Percentiles rank a stretch among this genome's conserved stretches.
Evolutionary conservation across 2,113 vertebrate species (phyloP).

Genomic region (Murina feae): DNA sequence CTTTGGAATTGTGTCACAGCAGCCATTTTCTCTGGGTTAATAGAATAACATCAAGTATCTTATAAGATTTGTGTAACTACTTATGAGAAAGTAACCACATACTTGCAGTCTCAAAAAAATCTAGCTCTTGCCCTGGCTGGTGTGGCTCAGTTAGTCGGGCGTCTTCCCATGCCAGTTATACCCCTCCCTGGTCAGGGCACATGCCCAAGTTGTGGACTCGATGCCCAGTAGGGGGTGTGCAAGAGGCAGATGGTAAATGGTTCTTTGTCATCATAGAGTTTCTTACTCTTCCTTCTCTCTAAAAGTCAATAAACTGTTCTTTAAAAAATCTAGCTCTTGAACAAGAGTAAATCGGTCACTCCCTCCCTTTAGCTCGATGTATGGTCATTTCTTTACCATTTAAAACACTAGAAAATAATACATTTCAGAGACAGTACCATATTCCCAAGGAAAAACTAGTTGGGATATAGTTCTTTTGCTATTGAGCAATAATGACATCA

Average conservation of each 20-base stretch:
- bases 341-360: neutral
- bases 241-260: too few relatives aligned
- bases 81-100: neutral
- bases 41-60: neutral
- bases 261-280: too few relatives aligned
- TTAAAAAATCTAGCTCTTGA: neutral
- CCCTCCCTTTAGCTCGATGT: neutral
- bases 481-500: neutral
- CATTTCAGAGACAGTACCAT: neutral
- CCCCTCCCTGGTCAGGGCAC: too few relatives aligned
- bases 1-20: neutral
- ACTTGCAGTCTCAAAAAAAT: neutral
- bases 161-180: too few relatives aligned
- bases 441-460: conserved; percentile 2
- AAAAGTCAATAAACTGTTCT: too few relatives aligned
- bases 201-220: too few relatives aligned
- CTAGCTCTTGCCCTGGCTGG: neutral
- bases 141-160: too few relatives aligned
- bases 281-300: too few relatives aligned
- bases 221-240: too few relatives aligned
- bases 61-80: neutral
- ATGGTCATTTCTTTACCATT: neutral
- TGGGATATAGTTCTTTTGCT: neutral
- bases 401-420: neutral
- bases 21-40: neutral